These are phyloP conservation scores for Pseudopleuronectes americanus DNA, from an alignment of 2,797 vertebrate genomes.

Conservation along the genomic window DNA sequence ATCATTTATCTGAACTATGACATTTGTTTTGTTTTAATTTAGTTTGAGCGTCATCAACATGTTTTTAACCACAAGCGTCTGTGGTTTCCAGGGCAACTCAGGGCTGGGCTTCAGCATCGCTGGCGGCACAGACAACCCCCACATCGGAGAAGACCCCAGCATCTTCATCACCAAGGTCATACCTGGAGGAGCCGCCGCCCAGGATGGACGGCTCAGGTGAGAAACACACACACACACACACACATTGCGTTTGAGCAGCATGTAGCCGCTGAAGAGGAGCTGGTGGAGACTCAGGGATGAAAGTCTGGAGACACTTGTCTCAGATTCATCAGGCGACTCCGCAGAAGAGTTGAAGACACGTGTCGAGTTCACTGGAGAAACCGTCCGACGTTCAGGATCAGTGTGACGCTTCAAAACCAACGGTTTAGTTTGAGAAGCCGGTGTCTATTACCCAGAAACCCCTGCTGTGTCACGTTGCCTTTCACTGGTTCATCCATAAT, in stretches of 20 bases:
- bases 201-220: conserved; percentile 93
- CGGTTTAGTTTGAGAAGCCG: neutral
- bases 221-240: neutral
- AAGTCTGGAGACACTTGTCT: too few relatives aligned
- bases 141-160: conserved; percentile 96
- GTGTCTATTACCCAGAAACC: conserved; percentile 32
- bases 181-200: conserved; percentile 93
- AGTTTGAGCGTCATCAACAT: too few relatives aligned
- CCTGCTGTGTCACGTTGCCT: conserved; percentile 11
- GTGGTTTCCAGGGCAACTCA: conserved; percentile 88
- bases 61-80: neutral
- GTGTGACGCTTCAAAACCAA: neutral
- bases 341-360: too few relatives aligned
- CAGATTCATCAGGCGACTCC: too few relatives aligned
- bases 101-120: conserved; percentile 98
- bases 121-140: conserved; percentile 96
- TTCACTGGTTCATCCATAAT: conserved; percentile 65
- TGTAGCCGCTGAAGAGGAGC: too few relatives aligned
- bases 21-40: too few relatives aligned
- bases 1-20: too few relatives aligned
- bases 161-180: conserved; percentile 99
- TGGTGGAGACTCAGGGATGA: too few relatives aligned
- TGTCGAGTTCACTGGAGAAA: too few relatives aligned
- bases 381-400: too few relatives aligned
- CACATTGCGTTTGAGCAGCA: neutral